Evolutionary conservation across 2,888 invertebrate genomes (phyloP), one percentile per base, ranked within the genome.

Genomic region (Caenorhabditis zanzibari): DNA sequence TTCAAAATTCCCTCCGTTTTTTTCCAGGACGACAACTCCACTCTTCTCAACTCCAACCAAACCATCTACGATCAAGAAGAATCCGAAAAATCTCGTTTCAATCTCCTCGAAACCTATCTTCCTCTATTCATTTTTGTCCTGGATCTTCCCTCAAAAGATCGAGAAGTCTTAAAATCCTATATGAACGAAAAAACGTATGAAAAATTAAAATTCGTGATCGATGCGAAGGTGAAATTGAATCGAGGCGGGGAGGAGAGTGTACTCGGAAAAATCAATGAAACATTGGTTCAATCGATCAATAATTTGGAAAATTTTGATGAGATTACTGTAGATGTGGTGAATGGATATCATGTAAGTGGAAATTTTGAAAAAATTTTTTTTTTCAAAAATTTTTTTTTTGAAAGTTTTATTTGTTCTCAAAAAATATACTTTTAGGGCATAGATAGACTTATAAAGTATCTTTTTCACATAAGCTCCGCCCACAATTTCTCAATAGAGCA

Each of bases 271-370:
- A 54, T 68, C 28, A 68, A 77, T 32, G 56, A 74, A 26, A 22
- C 41, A 14, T 68, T 61, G 59, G 75, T 61, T 4, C 56, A 81
- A 7, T 85, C 56, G 35, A 85, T 77, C 49, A 44, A 71, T 28
- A 77, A 44, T 28, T 69, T 77, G 69, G 77, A 63, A 6, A 59
- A 59, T 3, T 73, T 82, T 24, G 82, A 82, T 69, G 72, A 85
- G 59, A 64, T 69, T 22, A 85, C 85, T n/a, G 71, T 81, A 5
- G 71, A 72, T 44, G 56, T 87, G 2, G 84, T 87, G 2, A 66
- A 82, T 22, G 86, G 80, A 4, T 87, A 87, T 82, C 86, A 87
- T 66, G 86, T 87, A 22, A 81, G 85, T 84, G 38, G 2, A 2
- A 6, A n/a, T 10, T 22, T 26, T 54, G 6, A 22, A n/a, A n/a